Evolutionary conservation across 2,888 invertebrate species (phyloP).

Genomic region (Nysson spinosus): DNA sequence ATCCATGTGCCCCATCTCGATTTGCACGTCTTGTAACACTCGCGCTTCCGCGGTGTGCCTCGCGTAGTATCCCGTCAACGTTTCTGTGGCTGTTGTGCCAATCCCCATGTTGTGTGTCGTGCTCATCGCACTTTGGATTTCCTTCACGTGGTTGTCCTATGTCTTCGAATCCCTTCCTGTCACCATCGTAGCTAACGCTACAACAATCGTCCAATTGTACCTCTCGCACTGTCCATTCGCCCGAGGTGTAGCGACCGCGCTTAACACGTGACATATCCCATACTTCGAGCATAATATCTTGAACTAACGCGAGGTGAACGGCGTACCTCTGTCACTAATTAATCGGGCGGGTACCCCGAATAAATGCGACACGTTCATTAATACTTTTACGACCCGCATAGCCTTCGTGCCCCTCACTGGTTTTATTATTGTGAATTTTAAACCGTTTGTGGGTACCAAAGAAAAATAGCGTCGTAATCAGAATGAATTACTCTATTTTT

Average conservation of each 20-base stretch:
- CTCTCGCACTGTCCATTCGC: too few relatives aligned
- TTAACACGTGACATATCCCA: neutral
- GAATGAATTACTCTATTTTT: too few relatives aligned
- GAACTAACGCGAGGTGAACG: neutral
- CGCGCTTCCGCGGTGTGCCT: neutral
- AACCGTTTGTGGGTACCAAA: too few relatives aligned
- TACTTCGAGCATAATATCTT: neutral
- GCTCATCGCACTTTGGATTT: neutral
- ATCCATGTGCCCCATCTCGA: neutral
- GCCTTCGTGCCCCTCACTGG: neutral
- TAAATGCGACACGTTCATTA: too few relatives aligned
- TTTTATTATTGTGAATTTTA: neutral
- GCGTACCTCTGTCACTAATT: neutral
- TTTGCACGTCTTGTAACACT: neutral
- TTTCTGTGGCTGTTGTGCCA: neutral
- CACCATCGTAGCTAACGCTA: too few relatives aligned
- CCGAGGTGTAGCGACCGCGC: neutral
- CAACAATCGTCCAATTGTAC: too few relatives aligned
- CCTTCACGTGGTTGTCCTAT: too few relatives aligned
- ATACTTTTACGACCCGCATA: neutral
- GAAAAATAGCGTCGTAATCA: too few relatives aligned
- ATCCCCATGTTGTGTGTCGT: neutral
- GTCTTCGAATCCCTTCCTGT: too few relatives aligned
- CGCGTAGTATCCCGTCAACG: neutral
- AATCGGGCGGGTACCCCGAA: neutral